These are phyloP conservation scores for Papilio aristodemus DNA, from an alignment of 1,140 invertebrate species.

Conservation along the genomic window DNA sequence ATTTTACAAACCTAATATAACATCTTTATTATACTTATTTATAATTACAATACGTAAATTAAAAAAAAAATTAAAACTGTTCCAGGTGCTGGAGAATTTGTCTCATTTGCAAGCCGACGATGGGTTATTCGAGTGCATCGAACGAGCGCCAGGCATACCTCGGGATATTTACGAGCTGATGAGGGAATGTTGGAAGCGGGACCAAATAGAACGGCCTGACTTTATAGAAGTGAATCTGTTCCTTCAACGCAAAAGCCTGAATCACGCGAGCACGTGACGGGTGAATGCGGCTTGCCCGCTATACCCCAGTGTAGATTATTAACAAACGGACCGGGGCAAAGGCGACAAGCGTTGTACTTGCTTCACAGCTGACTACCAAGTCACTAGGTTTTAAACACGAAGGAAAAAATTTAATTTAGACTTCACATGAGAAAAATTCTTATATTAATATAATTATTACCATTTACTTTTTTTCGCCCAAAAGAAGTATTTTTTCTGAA, in stretches of 20 bases:
- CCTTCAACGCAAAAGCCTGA: constrained; percentile 91
- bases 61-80: too few species aligned
- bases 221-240: constrained; percentile 94
- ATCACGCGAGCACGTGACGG: constrained; percentile 84
- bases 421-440: neutral
- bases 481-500: too few species aligned
- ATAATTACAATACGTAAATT: too few species aligned
- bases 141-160: constrained; percentile 86
- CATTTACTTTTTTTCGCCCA: too few species aligned
- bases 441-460: neutral
- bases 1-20: too few species aligned
- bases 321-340: constrained; percentile 38
- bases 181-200: constrained; percentile 93
- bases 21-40: too few species aligned
- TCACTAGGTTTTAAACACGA: constrained; percentile 38
- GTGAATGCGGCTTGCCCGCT: constrained; percentile 35
- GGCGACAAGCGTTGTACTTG: constrained; percentile 21
- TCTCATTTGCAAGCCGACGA: constrained; percentile 84
- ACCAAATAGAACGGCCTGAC: constrained; percentile 88
- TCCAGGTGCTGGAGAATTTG: constrained; percentile 87
- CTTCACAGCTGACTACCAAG: constrained; percentile 19
- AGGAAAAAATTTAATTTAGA: neutral
- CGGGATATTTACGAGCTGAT: constrained; percentile 94
- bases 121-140: constrained; percentile 84
- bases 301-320: constrained; percentile 36